phyloP scores from a whole-genome alignment of 2,797 vertebrate genomes.

The Tolypeutes matacus region DNA sequence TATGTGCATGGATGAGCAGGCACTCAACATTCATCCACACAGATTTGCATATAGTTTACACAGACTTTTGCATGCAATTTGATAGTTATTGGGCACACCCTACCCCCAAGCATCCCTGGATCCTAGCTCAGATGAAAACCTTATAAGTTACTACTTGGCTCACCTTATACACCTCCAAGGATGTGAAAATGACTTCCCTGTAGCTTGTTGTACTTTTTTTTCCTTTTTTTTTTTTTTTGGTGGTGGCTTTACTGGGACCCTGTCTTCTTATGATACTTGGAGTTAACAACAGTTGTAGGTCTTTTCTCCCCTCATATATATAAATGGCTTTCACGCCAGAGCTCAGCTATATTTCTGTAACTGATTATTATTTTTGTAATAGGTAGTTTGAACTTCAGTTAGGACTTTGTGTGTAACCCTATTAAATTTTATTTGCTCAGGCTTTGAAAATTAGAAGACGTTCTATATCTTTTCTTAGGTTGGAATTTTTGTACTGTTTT shows the following conservation, averaged over 20 bases:
- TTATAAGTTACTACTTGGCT: not conserved
- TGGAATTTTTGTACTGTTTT: not conserved
- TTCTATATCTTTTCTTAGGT: not conserved
- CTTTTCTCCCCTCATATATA: not conserved
- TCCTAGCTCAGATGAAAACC: not conserved
- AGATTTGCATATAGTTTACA: not conserved
- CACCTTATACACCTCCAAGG: not conserved
- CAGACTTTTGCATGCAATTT: not conserved
- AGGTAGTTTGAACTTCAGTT: conserved; percentile 16
- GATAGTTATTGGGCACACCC: not conserved
- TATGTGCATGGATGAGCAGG: not conserved
- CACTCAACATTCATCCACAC: not conserved
- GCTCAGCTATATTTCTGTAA: conserved; percentile 11
- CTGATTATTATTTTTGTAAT: conserved; percentile 39
- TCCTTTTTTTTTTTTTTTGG: not conserved
- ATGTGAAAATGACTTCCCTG: not conserved
- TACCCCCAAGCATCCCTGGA: not conserved
- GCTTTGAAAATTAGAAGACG: conserved; percentile 45
- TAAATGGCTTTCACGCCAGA: not conserved
- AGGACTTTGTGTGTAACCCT: not conserved
- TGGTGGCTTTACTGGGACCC: not conserved
- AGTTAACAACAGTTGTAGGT: not conserved
- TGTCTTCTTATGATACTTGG: not conserved
- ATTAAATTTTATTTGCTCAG: not conserved
- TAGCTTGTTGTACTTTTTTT: not conserved